These are phyloP conservation scores for Halcyon leucocephala DNA, from an alignment of 2,797 vertebrate species.

Conservation along the genomic window DNA sequence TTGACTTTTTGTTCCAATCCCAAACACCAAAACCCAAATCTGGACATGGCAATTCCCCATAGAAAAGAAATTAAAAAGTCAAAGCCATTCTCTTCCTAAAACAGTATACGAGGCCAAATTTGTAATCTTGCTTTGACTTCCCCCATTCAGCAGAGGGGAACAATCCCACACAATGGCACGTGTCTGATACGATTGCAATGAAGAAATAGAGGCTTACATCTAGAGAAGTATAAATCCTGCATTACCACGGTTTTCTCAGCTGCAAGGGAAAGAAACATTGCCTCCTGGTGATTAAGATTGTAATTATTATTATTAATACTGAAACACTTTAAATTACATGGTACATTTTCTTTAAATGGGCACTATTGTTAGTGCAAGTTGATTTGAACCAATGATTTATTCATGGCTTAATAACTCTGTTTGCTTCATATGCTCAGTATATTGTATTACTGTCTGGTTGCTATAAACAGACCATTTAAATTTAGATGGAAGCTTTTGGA, in stretches of 20 bases:
- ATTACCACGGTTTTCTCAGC: neutral
- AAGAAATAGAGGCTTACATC: neutral
- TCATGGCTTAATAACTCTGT: neutral
- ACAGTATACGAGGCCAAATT: neutral
- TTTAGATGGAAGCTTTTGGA: constrained; percentile 35
- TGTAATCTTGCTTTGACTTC: neutral
- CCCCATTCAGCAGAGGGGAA: neutral
- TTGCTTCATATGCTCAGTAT: neutral
- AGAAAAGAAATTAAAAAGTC: neutral
- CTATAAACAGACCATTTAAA: constrained; percentile 50
- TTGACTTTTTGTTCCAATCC: neutral
- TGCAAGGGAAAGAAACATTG: constrained; percentile 49
- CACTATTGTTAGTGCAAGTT: neutral
- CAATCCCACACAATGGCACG: neutral
- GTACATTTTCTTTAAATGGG: constrained; percentile 30
- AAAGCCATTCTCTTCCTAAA: neutral
- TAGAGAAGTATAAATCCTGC: neutral
- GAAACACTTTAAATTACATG: constrained; percentile 8
- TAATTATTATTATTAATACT: constrained; percentile 53
- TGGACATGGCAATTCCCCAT: neutral
- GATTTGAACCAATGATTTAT: constrained; percentile 38
- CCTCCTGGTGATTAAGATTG: constrained; percentile 59
- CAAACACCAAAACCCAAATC: neutral
- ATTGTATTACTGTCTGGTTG: constrained; percentile 23
- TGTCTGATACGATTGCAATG: neutral